Evolutionary conservation across 2,113 vertebrate genomes (phyloP).

Genomic region (Choloepus hoffmanni): DNA sequence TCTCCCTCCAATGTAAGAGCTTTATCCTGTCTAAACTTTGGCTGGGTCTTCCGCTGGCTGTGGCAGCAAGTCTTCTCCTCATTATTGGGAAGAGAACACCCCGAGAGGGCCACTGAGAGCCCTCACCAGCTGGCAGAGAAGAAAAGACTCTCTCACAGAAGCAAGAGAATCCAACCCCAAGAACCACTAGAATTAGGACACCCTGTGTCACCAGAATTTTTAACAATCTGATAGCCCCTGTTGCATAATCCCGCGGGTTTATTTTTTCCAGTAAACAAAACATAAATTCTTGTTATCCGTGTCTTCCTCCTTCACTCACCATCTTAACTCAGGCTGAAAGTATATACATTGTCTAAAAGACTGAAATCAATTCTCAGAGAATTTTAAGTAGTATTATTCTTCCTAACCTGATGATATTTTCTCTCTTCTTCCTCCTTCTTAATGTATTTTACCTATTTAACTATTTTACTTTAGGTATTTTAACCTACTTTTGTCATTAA

Average conservation of each 20-base stretch:
- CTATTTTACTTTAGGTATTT: background rate
- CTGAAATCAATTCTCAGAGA: background rate
- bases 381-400: background rate
- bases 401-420: background rate
- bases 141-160: background rate
- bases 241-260: background rate
- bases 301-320: background rate
- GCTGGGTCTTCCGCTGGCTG: constrained; percentile 52
- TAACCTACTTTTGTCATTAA: background rate
- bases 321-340: background rate
- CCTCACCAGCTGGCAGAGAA: background rate
- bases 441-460: background rate
- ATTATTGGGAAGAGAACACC: background rate
- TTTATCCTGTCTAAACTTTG: background rate
- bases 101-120: fast-evolving
- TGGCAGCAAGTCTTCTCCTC: constrained; percentile 19
- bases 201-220: background rate
- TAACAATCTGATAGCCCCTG: background rate
- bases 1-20: background rate
- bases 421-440: background rate
- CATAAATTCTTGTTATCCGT: background rate
- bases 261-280: constrained; percentile 7
- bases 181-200: background rate
- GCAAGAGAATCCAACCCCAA: constrained; percentile 55
- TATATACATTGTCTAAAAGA: background rate